These are phyloP conservation scores for Ectemnius continuus DNA, from an alignment of 2,888 invertebrate species.

Conservation along the genomic window DNA sequence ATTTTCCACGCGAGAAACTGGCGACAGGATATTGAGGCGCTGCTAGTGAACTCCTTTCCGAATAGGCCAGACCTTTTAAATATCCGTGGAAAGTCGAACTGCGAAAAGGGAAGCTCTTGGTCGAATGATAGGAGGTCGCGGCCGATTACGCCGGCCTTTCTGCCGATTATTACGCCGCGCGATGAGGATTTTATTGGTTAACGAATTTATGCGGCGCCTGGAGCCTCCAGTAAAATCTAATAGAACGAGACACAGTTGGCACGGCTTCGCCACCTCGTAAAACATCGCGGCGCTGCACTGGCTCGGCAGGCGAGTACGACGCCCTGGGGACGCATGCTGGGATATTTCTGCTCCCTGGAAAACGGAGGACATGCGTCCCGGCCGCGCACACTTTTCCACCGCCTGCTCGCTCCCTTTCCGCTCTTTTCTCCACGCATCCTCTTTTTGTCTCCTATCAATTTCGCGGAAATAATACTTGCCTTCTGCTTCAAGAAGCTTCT, in stretches of 20 bases:
- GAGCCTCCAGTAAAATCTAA: slow-evolving; percentile 73
- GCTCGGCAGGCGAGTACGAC: slow-evolving; percentile 56
- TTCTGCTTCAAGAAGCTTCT: background rate
- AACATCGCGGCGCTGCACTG: slow-evolving; percentile 65
- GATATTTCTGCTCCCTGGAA: slow-evolving; percentile 56
- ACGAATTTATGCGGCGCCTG: slow-evolving; percentile 75
- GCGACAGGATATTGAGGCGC: too few relatives aligned
- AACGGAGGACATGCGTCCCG: slow-evolving; percentile 56
- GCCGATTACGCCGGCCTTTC: slow-evolving; percentile 42
- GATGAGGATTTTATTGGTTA: slow-evolving; percentile 75
- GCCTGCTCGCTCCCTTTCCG: slow-evolving; percentile 5
- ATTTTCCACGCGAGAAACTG: too few relatives aligned
- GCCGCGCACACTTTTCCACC: background rate
- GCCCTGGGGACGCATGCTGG: slow-evolving; percentile 63
- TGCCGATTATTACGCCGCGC: slow-evolving; percentile 63
- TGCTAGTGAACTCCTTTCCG: too few relatives aligned
- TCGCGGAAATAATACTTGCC: slow-evolving; percentile 3
- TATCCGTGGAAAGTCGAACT: too few relatives aligned
- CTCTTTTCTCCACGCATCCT: slow-evolving; percentile 13
- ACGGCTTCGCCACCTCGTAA: slow-evolving; percentile 74
- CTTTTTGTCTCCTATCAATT: slow-evolving; percentile 7
- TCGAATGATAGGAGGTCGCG: background rate
- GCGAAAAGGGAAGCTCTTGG: too few relatives aligned
- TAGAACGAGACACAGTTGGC: slow-evolving; percentile 76
- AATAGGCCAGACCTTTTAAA: too few relatives aligned